Evolutionary conservation across 2,888 invertebrate species (phyloP), one percentile per base, ranked within the genome.

Genomic region (Ectobius pallidus): DNA sequence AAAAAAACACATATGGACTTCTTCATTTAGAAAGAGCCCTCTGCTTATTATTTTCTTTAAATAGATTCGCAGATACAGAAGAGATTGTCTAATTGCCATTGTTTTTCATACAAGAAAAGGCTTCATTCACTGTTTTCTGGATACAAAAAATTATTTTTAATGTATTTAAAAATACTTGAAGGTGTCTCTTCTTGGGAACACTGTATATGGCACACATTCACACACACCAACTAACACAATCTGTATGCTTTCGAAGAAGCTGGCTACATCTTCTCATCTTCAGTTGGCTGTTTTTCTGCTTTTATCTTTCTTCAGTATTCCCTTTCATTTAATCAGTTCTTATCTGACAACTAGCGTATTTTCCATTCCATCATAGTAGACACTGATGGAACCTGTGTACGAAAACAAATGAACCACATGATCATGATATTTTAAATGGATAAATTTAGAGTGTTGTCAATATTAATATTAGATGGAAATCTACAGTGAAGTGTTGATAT

Each of bases 1-100:
- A 58, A 3, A 30, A 30, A 58, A 58, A 58, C 25, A 58, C 3
- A 58, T 16, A 55, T 27, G 30, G 58, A n/a, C 22, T 58, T 58
- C 6, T 34, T 34, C 11, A 11, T 34, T 34, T 34, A 7, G 4
- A 58, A 58, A 58, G 30, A 58, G 27, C 1, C 30, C 58, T 30
- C 58, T 58, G 58, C 58, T 25, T 34, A 55, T 58, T 25, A 16
- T 58, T 27, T 30, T 25, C n/a, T n/a, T n/a, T n/a, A n/a, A n/a
- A n/a, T n/a, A n/a, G n/a, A n/a, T 1, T 58, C n/a, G 27, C 58
- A 58, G 25, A 25, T 58, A 30, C 30, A 58, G 58, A 58, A 58
- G 58, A 58, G 58, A 58, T 58, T 58, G 58, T 58, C 58, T 25
- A 58, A 58, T 30, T 58, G n/a, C 58, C 58, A 58, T n/a, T 58